These are phyloP conservation scores for Aplochiton taeniatus DNA, from an alignment of 2,797 vertebrate genomes.

Conservation along the genomic window DNA sequence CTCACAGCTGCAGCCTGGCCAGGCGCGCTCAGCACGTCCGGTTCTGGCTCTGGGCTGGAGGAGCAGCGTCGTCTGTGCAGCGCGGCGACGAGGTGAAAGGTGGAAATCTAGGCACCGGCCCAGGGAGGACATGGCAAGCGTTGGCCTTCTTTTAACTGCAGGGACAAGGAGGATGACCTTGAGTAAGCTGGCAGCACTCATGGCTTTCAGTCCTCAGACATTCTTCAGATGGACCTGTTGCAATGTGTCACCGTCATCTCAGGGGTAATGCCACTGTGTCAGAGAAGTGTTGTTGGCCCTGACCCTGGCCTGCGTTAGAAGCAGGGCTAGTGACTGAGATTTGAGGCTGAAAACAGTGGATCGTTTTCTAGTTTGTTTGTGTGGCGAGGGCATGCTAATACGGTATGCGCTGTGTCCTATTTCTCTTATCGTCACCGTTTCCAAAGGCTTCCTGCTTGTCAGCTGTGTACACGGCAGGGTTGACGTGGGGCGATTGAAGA, in stretches of 20 bases:
- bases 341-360: too few species aligned
- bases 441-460: constrained; percentile 34
- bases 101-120: constrained; percentile 38
- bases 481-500: neutral
- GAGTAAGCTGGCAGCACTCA: too few species aligned
- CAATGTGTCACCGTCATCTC: too few species aligned
- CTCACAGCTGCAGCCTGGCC: constrained; percentile 35
- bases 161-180: too few species aligned
- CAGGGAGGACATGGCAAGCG: constrained; percentile 25
- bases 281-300: too few species aligned
- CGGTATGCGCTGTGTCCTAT: neutral
- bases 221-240: too few species aligned
- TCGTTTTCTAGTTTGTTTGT: neutral
- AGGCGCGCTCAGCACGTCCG: constrained; percentile 39
- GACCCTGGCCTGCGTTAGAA: too few species aligned
- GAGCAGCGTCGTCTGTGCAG: constrained; percentile 40
- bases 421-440: neutral
- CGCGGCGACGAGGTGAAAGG: constrained; percentile 32
- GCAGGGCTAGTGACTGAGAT: too few species aligned
- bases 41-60: constrained; percentile 26
- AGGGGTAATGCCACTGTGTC: too few species aligned
- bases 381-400: neutral
- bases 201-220: too few species aligned
- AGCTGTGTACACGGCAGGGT: neutral
- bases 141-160: too few species aligned